Conservation (phyloP, 2,888 invertebrate genomes). For the Nowickia ferox region DNA sequence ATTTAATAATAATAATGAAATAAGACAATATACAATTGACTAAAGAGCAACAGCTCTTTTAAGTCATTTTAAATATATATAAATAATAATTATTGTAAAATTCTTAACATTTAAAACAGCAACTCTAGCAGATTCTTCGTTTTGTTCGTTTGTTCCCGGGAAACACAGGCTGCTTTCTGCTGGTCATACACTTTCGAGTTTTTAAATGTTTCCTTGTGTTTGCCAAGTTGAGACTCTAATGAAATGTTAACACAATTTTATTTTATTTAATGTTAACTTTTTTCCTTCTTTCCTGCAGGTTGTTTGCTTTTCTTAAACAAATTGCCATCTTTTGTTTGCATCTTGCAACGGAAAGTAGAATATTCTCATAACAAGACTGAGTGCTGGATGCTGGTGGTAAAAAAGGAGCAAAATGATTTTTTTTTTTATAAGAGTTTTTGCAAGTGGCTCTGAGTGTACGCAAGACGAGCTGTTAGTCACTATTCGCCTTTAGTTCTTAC, state of each 20-base stretch:
- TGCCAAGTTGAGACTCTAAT: constrained; percentile 57
- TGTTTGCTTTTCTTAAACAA: constrained; percentile 42
- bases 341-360: constrained; percentile 27
- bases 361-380: not conserved
- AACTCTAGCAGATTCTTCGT: constrained; percentile 15
- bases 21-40: too few relatives aligned
- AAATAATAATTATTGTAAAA: constrained; percentile 33
- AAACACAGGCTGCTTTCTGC: constrained; percentile 1
- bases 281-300: constrained; percentile 1
- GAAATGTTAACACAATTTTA: constrained; percentile 69
- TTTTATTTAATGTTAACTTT: constrained; percentile 34
- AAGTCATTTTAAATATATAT: not conserved
- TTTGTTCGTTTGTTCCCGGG: not conserved
- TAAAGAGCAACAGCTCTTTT: not conserved
- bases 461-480: constrained; percentile 19
- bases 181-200: constrained; percentile 53
- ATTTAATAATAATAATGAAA: too few relatives aligned
- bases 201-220: constrained; percentile 53
- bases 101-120: constrained; percentile 21
- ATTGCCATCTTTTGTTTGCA: constrained; percentile 51
- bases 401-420: not conserved
- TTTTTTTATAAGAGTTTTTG: constrained; percentile 3
- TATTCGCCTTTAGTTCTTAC: constrained; percentile 5
- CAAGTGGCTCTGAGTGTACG: constrained; percentile 9
- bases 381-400: not conserved